These are phyloP conservation scores for Pteropus rufus DNA, from an alignment of 2,797 vertebrate genomes.

Conservation along the genomic window DNA sequence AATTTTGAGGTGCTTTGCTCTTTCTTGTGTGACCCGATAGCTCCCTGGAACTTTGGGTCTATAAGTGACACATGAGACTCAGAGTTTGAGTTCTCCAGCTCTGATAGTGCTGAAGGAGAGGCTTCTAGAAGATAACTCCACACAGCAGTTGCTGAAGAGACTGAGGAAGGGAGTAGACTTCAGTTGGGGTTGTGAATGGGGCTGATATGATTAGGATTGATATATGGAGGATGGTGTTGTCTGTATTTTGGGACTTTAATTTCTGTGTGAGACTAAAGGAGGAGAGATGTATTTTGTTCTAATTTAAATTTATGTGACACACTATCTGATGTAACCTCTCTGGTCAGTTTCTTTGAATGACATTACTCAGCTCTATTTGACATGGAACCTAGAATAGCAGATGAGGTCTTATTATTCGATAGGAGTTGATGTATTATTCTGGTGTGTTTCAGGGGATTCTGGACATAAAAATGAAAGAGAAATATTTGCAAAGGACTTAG, in stretches of 20 bases:
- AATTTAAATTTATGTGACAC: neutral
- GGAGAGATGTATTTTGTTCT: slow-evolving; percentile 38
- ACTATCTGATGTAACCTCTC: neutral
- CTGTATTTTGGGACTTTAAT: neutral
- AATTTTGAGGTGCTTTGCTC: slow-evolving; percentile 33
- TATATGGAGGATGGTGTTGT: neutral
- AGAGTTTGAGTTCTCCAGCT: neutral
- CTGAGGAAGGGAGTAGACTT: neutral
- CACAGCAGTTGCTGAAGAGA: neutral
- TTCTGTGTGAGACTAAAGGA: slow-evolving; percentile 54
- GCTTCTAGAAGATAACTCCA: neutral
- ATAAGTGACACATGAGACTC: neutral
- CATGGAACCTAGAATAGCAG: neutral
- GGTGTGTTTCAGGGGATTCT: neutral
- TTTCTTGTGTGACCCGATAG: neutral
- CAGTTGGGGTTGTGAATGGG: neutral
- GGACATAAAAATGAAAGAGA: neutral
- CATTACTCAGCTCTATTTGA: neutral
- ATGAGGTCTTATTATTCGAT: neutral
- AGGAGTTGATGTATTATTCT: neutral
- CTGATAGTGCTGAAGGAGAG: neutral
- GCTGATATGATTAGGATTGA: neutral
- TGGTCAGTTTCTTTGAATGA: neutral
- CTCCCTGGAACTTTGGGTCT: slow-evolving; percentile 18
- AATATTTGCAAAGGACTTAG: neutral